Conservation (phyloP, 2,888 invertebrate genomes). For the Sceliomorpha sp. region DNA sequence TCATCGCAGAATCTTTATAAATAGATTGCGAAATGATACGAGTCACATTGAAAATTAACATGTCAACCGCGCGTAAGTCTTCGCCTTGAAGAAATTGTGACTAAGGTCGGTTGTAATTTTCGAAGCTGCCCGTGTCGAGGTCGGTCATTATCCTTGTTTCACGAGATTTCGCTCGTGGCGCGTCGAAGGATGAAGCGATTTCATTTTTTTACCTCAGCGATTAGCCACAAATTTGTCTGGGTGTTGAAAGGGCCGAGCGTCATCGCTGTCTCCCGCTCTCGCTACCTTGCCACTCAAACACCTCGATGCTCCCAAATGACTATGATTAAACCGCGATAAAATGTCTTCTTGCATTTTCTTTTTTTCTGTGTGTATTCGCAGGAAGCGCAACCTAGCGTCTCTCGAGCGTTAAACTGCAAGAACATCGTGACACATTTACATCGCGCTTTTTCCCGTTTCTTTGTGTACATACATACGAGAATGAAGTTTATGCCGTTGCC, state of each 20-base stretch:
- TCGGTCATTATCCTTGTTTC: slow-evolving; percentile 28
- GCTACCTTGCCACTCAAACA: slow-evolving; percentile 14
- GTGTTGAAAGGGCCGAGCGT: slow-evolving; percentile 22
- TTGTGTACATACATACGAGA: too few species aligned
- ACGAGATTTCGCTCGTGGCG: slow-evolving; percentile 34
- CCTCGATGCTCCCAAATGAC: slow-evolving; percentile 26
- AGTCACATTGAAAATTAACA: too few species aligned
- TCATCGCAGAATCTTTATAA: too few species aligned
- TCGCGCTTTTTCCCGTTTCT: too few species aligned
- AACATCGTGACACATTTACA: slow-evolving; percentile 3
- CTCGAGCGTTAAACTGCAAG: slow-evolving; percentile 1
- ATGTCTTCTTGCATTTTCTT: slow-evolving; percentile 16
- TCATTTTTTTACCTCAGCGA: slow-evolving; percentile 21
- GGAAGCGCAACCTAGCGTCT: not conserved
- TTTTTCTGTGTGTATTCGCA: slow-evolving; percentile 1
- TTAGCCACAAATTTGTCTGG: slow-evolving; percentile 46
- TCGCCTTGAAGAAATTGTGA: slow-evolving; percentile 7
- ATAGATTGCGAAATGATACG: too few species aligned
- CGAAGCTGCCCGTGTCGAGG: slow-evolving; percentile 6
- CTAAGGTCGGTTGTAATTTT: slow-evolving; percentile 4
- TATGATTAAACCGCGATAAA: slow-evolving; percentile 41
- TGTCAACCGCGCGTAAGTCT: not conserved
- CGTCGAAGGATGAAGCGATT: slow-evolving; percentile 42
- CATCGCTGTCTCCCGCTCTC: slow-evolving; percentile 1
- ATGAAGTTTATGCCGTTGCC: too few species aligned